Percentiles rank a stretch among this genome's conserved stretches.
Conservation (phyloP, 2,797 vertebrate genomes). For the Pogonophryne albipinna region DNA sequence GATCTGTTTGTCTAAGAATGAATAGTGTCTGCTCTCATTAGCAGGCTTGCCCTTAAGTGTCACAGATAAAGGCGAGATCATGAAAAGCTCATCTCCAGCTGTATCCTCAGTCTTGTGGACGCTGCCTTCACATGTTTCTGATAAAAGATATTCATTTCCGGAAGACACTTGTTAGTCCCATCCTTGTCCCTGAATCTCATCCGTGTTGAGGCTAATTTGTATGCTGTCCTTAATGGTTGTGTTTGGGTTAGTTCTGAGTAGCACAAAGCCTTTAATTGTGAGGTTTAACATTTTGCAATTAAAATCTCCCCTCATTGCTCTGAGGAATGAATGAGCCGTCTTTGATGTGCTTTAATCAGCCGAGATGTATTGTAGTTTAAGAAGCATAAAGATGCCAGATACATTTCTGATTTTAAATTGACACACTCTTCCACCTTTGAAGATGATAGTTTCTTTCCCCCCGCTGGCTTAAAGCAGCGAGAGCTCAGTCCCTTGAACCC, state of each 20-base stretch:
- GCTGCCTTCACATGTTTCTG: conserved; percentile 76
- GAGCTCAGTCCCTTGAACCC: conserved; percentile 83
- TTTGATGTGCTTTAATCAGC: conserved; percentile 96
- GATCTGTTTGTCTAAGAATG: conserved; percentile 50
- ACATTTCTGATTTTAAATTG: conserved; percentile 91
- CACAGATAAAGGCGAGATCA: conserved; percentile 58
- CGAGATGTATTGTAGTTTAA: conserved; percentile 95
- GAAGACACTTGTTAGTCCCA: conserved; percentile 72
- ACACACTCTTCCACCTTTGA: conserved; percentile 88
- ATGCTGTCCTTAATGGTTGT: conserved; percentile 87
- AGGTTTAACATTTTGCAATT: conserved; percentile 98
- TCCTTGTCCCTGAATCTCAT: conserved; percentile 75
- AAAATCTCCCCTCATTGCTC: conserved; percentile 95
- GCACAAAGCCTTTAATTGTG: conserved; percentile 95
- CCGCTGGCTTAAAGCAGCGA: conserved; percentile 80
- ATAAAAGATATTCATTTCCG: conserved; percentile 81
- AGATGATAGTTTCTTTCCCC: conserved; percentile 75
- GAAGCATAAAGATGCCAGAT: conserved; percentile 92
- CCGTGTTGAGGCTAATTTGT: conserved; percentile 86
- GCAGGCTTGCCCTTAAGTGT: conserved; percentile 45
- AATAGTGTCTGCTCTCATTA: conserved; percentile 33
- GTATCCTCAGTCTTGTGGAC: conserved; percentile 66
- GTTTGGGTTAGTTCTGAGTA: conserved; percentile 92
- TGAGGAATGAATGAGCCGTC: conserved; percentile 90
- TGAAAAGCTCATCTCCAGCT: conserved; percentile 74